Percentiles rank a stretch among this genome's conserved stretches.
Evolutionary conservation across 2,888 invertebrate genomes (phyloP).

Genomic region (Coleophora flavipennella): DNA sequence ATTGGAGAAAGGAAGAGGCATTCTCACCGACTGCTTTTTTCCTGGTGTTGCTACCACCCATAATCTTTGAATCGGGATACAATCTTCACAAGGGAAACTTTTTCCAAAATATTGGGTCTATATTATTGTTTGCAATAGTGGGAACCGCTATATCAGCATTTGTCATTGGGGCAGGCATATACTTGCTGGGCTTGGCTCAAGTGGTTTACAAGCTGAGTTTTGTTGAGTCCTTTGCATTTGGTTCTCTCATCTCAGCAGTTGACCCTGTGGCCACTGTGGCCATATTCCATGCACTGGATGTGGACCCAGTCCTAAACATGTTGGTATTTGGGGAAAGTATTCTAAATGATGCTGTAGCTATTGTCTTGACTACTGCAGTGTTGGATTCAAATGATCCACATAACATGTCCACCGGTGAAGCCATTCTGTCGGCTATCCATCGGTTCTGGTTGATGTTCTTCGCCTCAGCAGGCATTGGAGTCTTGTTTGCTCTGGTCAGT

Average conservation of each 20-base stretch:
- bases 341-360: conserved; percentile 98
- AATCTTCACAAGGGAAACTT: conserved; percentile 98
- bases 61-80: conserved; percentile 99
- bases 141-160: conserved; percentile 98
- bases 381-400: conserved; percentile 75
- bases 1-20: conserved; percentile 98
- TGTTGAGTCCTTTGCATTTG: conserved; percentile 98
- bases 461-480: conserved; percentile 97
- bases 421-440: conserved; percentile 89
- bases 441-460: conserved; percentile 98
- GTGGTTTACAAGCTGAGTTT: conserved; percentile 94
- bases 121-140: conserved; percentile 96
- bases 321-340: conserved; percentile 97
- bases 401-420: conserved; percentile 80
- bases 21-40: conserved; percentile 99
- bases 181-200: conserved; percentile 91
- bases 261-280: conserved; percentile 99
- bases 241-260: conserved; percentile 97
- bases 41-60: conserved; percentile 95
- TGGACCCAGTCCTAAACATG: conserved; percentile 99
- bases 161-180: conserved; percentile 96
- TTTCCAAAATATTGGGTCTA: conserved; percentile 98
- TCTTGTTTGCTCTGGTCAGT: conserved; percentile 93
- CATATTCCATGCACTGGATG: conserved; percentile 97
- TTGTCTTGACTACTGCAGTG: conserved; percentile 94